A percentile compares a stretch with the other conserved stretches of the same genome.
Evolutionary conservation across 1,140 invertebrate species (phyloP).

Genomic region (Latrodectus geometricus): DNA sequence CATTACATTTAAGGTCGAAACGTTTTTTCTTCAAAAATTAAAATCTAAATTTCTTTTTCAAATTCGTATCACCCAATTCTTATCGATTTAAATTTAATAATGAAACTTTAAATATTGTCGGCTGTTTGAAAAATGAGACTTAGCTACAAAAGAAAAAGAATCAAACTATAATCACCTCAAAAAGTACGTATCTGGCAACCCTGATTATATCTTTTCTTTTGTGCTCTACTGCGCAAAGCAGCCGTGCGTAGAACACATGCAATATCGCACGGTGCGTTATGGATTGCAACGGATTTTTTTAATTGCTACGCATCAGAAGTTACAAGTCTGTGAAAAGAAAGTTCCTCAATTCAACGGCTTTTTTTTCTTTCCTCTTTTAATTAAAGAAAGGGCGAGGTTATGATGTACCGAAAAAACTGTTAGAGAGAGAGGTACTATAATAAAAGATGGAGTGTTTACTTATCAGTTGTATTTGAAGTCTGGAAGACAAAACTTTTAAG

Average conservation of each 20-base stretch:
- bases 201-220: not conserved
- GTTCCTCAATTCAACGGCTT: constrained; percentile 13
- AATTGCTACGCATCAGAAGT: constrained; percentile 32
- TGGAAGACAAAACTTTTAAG: not conserved
- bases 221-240: constrained; percentile 30
- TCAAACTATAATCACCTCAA: not conserved
- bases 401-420: not conserved
- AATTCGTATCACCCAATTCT: too few species aligned
- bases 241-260: constrained; percentile 14
- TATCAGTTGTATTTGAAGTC: not conserved
- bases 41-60: too few species aligned
- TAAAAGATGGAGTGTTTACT: constrained; percentile 13
- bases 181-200: not conserved
- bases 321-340: constrained; percentile 22
- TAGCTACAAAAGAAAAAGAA: not conserved
- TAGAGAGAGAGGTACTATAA: not conserved
- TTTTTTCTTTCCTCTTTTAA: constrained; percentile 4
- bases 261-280: constrained; percentile 44
- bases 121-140: too few species aligned
- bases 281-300: constrained; percentile 40
- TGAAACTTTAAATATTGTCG: too few species aligned
- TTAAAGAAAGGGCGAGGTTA: constrained; percentile 36
- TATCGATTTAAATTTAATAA: too few species aligned
- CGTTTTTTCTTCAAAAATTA: too few species aligned
- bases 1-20: too few species aligned